These are phyloP conservation scores for Eupristina koningsbergeri DNA, from an alignment of 1,140 invertebrate species.

Conservation along the genomic window DNA sequence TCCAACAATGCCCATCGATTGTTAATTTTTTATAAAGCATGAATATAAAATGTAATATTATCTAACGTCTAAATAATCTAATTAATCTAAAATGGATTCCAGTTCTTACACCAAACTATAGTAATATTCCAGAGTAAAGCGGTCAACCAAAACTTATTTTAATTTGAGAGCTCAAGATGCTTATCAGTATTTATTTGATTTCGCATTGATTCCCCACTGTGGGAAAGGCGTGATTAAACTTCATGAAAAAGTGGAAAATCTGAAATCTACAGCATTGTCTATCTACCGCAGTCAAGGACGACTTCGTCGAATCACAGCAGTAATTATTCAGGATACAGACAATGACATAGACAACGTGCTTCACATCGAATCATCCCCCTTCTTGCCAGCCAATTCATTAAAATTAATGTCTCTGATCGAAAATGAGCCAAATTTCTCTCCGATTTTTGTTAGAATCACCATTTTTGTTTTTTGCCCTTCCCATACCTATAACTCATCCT, in stretches of 20 bases:
- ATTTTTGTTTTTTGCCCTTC: background rate
- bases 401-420: conserved; percentile 40
- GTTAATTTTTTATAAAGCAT: no score
- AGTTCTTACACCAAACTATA: background rate
- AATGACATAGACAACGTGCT: no score
- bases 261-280: background rate
- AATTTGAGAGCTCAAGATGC: background rate
- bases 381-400: conserved; percentile 35
- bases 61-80: no score
- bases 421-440: conserved; percentile 17
- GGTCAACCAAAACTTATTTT: background rate
- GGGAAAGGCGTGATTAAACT: background rate
- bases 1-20: no score
- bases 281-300: background rate
- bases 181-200: background rate
- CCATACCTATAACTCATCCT: background rate
- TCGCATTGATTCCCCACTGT: background rate
- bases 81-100: no score
- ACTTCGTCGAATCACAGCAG: background rate
- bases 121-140: background rate
- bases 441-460: background rate
- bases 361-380: background rate
- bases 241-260: conserved; percentile 12
- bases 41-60: no score
- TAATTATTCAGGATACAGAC: conserved; percentile 13